phyloP scores from a whole-genome alignment of 2,888 invertebrate species.

The Lepidocyrtoides sp. region DNA sequence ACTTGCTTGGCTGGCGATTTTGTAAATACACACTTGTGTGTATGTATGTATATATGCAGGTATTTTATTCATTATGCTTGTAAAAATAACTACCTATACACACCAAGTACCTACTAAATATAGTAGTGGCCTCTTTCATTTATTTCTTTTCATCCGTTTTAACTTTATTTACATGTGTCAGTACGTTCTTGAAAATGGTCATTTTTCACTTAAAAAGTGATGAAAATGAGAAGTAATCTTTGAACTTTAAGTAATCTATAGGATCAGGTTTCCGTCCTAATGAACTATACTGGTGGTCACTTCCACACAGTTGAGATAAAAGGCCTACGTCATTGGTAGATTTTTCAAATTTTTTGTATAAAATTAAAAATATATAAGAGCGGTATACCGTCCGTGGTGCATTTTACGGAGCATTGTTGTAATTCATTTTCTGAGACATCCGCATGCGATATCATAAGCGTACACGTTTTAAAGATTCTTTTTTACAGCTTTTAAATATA shows the following conservation, averaged over 20 bases:
- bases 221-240: not conserved
- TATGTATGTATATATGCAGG: not conserved
- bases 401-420: no score
- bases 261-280: no score
- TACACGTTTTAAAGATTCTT: no score
- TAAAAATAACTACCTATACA: not conserved
- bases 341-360: not conserved
- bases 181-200: slow-evolving; percentile 66
- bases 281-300: not conserved
- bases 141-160: not conserved
- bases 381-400: no score
- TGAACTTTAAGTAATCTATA: not conserved
- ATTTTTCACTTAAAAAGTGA: slow-evolving; percentile 51
- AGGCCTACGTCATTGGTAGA: not conserved
- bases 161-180: slow-evolving; percentile 69
- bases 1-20: no score
- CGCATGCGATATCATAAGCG: no score
- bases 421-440: no score
- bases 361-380: not conserved
- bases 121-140: no score
- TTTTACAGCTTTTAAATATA: not conserved
- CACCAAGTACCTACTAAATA: not conserved
- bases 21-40: no score
- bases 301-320: slow-evolving; percentile 24
- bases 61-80: not conserved